phyloP scores from a whole-genome alignment of 2,797 vertebrate genomes.

The Muraenolepis orangiensis region DNA sequence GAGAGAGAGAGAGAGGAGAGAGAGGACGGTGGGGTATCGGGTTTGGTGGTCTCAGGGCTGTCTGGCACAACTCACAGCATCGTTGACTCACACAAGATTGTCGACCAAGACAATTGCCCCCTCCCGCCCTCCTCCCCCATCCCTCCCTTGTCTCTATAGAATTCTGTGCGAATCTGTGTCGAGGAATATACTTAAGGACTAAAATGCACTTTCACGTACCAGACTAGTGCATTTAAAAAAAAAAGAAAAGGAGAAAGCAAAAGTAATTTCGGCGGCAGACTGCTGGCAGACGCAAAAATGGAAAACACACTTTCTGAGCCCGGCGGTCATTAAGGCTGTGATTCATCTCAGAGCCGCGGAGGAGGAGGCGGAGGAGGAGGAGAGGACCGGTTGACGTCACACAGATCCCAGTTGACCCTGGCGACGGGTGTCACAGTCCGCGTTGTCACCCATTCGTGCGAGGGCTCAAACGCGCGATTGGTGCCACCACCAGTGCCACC shows the following conservation, averaged over 20 bases:
- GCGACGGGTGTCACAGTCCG: too few relatives aligned
- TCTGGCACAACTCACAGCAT: slow-evolving; percentile 49
- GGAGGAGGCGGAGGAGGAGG: too few relatives aligned
- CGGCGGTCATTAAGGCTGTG: background rate
- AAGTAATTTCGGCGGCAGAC: background rate
- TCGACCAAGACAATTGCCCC: too few relatives aligned
- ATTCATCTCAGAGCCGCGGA: background rate
- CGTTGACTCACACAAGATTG: slow-evolving; percentile 59
- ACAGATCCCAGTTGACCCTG: background rate
- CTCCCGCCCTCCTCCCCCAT: background rate
- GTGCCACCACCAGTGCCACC: too few relatives aligned
- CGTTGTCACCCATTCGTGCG: too few relatives aligned
- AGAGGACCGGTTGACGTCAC: background rate
- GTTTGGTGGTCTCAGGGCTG: slow-evolving; percentile 47
- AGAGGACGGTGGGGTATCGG: slow-evolving; percentile 4
- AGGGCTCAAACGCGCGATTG: too few relatives aligned
- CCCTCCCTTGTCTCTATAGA: too few relatives aligned
- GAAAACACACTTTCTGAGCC: background rate
- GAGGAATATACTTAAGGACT: background rate
- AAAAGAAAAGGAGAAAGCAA: background rate
- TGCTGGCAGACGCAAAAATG: background rate
- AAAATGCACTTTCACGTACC: background rate
- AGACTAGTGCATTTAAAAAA: background rate
- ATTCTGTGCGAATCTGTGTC: background rate
- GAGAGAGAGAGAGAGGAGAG: too few relatives aligned